These are phyloP conservation scores for Drosophila parthenogenetica DNA, from an alignment of 2,888 invertebrate genomes.

Conservation along the genomic window DNA sequence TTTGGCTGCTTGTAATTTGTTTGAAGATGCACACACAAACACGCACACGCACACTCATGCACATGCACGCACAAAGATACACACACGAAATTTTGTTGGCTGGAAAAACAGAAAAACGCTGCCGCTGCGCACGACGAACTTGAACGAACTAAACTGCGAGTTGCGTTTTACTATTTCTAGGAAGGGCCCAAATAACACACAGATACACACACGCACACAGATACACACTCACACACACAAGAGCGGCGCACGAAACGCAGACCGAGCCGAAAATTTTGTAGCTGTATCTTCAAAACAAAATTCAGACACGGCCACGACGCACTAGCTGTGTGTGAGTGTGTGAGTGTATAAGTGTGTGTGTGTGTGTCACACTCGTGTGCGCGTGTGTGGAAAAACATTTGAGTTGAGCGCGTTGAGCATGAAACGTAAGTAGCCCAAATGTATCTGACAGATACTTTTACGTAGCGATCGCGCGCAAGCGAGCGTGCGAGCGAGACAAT, in stretches of 20 bases:
- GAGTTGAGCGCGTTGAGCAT: slow-evolving; percentile 47
- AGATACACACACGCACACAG: slow-evolving; percentile 17
- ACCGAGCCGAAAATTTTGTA: slow-evolving; percentile 53
- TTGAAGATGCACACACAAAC: slow-evolving; percentile 6
- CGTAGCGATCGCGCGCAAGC: slow-evolving; percentile 53
- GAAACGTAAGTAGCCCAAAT: slow-evolving; percentile 47
- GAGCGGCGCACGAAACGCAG: slow-evolving; percentile 8
- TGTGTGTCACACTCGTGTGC: slow-evolving; percentile 13
- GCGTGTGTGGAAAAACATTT: slow-evolving; percentile 62
- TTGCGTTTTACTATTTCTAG: slow-evolving; percentile 82
- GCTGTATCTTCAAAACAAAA: slow-evolving; percentile 66
- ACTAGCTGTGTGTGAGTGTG: slow-evolving; percentile 18
- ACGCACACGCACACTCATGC: neutral
- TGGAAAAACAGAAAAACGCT: slow-evolving; percentile 56
- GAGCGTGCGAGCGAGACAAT: slow-evolving; percentile 10
- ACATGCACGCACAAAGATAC: neutral
- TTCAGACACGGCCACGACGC: slow-evolving; percentile 52
- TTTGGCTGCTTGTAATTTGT: slow-evolving; percentile 21
- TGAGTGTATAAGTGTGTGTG: too few species aligned
- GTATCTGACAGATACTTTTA: slow-evolving; percentile 69
- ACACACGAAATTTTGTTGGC: slow-evolving; percentile 12
- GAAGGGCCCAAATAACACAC: slow-evolving; percentile 58
- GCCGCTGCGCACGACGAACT: slow-evolving; percentile 83
- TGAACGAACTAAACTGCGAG: slow-evolving; percentile 78
- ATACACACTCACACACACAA: slow-evolving; percentile 8